Evolutionary conservation across 2,888 invertebrate species (phyloP), one percentile per base, ranked within the genome.

Genomic region (Eucera pruinosa): DNA sequence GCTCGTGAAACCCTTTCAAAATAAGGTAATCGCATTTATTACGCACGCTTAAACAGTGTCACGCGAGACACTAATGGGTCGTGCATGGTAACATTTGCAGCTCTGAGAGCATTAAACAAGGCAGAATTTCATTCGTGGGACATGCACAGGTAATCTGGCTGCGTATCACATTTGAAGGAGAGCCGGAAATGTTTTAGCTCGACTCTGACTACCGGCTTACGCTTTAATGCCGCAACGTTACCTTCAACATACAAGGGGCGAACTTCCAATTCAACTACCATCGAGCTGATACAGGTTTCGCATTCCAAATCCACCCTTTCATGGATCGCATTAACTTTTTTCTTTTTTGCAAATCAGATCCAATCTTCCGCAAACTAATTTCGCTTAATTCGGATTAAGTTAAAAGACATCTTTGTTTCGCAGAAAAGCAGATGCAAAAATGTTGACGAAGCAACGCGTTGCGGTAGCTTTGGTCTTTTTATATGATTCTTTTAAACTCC

Each of bases 71-170:
- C 52, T 55, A 15, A 39, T 33, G 45, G 23, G 18, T n/a, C 2
- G 13, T 11, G 43, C 36, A 27, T 30, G 7, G 47, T 50, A 13
- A 33, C 18, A 36, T 6, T 15, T 15, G 45, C 52, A 52, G 30
- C 43, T 36, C 57, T 18, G 41, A 11, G 25, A 18, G 48, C 54
- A 68, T 60, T 68, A 68, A 68, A 33, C 62, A 33, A 43, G 41
- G 55, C 27, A 36, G 43, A 68, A 62, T 62, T 66, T 55, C 57
- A 54, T 67, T 68, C 54, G 55, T 20, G 23, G 41, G 23, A 36
- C 39, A 47, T 15, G 58, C 41, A n/a, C 25, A 41, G 7, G 48
- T 64, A 54, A 74, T 74, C 50, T 15, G 15, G 15, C 23, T 41
- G 33, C 39, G 41, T 36, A 50, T 48, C 62, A 23, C 20, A 27